Conservation (phyloP, 2,888 invertebrate genomes). For the Phania funesta region DNA sequence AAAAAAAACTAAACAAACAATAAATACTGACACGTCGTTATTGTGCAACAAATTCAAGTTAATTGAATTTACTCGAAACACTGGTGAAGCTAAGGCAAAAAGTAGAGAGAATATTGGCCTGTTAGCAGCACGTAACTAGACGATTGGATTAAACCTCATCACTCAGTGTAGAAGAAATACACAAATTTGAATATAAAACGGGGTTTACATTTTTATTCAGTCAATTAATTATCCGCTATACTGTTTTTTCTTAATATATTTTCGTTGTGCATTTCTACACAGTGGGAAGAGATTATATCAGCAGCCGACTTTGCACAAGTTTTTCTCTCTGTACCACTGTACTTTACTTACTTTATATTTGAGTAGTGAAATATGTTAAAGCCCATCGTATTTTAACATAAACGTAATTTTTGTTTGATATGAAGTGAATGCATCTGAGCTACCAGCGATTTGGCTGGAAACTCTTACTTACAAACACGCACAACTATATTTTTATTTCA, state of each 20-base stretch:
- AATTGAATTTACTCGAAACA: conserved; percentile 67
- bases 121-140: too few relatives aligned
- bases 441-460: conserved; percentile 19
- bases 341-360: not conserved
- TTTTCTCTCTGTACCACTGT: too few relatives aligned
- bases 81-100: not conserved
- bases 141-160: too few relatives aligned
- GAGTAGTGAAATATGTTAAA: not conserved
- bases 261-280: too few relatives aligned
- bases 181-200: too few relatives aligned
- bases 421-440: not conserved
- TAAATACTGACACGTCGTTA: conserved; percentile 73
- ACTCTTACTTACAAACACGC: not conserved
- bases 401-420: conserved; percentile 33
- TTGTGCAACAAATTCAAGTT: conserved; percentile 78
- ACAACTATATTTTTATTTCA: conserved; percentile 22
- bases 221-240: too few relatives aligned
- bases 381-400: conserved; percentile 1
- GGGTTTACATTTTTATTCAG: too few relatives aligned
- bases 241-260: too few relatives aligned
- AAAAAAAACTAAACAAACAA: conserved; percentile 1
- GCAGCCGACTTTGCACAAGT: too few relatives aligned
- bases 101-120: not conserved
- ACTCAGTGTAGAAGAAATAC: too few relatives aligned
- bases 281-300: too few relatives aligned